Evolutionary conservation across 2,797 vertebrate genomes (phyloP), one percentile per base, ranked within the genome.

Genomic region (Crax fasciolata): DNA sequence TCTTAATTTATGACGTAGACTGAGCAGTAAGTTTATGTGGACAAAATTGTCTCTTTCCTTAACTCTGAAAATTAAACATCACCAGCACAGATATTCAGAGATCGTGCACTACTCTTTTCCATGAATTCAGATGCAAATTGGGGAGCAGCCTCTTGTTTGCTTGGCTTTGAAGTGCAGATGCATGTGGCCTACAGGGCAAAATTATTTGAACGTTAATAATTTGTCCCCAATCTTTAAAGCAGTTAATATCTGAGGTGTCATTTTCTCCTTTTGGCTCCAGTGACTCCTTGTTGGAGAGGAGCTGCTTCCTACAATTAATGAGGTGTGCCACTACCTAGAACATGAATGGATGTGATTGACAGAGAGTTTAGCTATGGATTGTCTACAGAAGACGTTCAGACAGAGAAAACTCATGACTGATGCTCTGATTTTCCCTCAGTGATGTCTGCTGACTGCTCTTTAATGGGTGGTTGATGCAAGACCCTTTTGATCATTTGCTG

Each of bases 141-240:
- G 72, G 14, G 39, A 91, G 62, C 20, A 54, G 9, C 6, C 6
- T 52, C 59, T 79, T 55, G 12, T 82, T 93, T 90, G 32, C n/a
- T 74, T 70, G 61, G 18, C 35, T 93, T 91, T 90, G 65, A 89
- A 90, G 12, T 82, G 23, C 28, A 54, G 62, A 52, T 93, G 10
- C 4, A 0, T 49, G 49, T 28, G 63, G 38, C 52, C 63, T 88
- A 79, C 63, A 79, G 32, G 74, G 68, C 25, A 90, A 86, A 43
- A 82, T 63, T 76, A 90, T 59, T 77, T 79, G 59, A 92, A 82
- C 61, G 20, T 67, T 82, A 81, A 73, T 55, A 86, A 4, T 84
- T 88, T 84, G 65, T 76, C 38, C 41, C 75, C 41, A 67, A 79
- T 94, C 66, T 71, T 84, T 89, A 59, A 84, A 52, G 15, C 23